Percentiles rank a stretch among this genome's conserved stretches.
Evolutionary conservation across 2,888 invertebrate species (phyloP).

Genomic region (Clepsis dumicolana): DNA sequence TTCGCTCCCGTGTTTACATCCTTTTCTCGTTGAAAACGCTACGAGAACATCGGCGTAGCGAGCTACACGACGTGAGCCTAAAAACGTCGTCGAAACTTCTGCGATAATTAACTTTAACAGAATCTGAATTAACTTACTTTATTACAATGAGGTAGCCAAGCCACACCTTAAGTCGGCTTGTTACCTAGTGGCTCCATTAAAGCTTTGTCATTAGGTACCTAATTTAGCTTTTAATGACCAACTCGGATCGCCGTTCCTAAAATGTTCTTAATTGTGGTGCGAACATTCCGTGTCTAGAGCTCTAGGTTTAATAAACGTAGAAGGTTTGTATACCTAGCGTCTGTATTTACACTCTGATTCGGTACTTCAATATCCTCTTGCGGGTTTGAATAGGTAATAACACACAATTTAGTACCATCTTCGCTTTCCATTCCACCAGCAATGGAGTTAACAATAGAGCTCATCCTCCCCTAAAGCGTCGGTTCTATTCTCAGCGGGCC

Average conservation of each 20-base stretch:
- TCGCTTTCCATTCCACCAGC: slow-evolving; percentile 29
- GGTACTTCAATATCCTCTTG: slow-evolving; percentile 13
- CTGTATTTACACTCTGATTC: slow-evolving; percentile 7
- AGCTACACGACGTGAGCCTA: not conserved
- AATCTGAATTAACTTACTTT: not conserved
- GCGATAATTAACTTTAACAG: not conserved
- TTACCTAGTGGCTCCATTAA: slow-evolving; percentile 16
- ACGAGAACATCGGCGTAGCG: slow-evolving; percentile 1
- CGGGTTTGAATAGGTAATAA: slow-evolving; percentile 6
- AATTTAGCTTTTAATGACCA: slow-evolving; percentile 38
- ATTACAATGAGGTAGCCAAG: not conserved
- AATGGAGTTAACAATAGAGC: slow-evolving; percentile 70
- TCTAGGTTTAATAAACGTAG: slow-evolving; percentile 18
- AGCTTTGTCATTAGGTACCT: slow-evolving; percentile 31
- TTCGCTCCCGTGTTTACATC: slow-evolving; percentile 7
- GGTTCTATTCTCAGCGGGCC: slow-evolving; percentile 78
- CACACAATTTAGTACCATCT: slow-evolving; percentile 22
- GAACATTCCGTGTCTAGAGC: not conserved
- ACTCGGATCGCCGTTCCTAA: slow-evolving; percentile 29
- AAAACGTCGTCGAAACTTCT: not conserved
- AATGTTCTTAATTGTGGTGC: slow-evolving; percentile 33
- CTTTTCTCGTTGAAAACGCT: slow-evolving; percentile 9
- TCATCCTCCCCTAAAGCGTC: slow-evolving; percentile 74
- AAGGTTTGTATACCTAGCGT: not conserved
- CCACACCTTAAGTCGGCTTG: slow-evolving; percentile 4